Base-by-base conservation (phyloP, 2,888 invertebrate genomes). In the Mechanitis mazaeus region DNA sequence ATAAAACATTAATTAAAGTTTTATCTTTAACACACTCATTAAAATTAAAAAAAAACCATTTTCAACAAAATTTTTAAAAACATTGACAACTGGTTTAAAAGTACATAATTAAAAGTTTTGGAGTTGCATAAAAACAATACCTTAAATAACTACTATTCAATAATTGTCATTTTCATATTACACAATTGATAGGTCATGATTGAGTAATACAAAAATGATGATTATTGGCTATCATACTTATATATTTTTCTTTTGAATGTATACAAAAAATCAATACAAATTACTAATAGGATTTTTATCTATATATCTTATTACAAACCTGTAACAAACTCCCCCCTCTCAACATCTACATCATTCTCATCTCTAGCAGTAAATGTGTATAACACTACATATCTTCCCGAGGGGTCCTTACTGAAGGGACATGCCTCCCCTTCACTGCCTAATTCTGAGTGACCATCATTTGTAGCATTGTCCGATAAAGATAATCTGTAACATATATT, bases 311-410 rank as follows among this genome's bases (percentile, higher is more conserved):
- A 47, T 55, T 55, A 45, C 56, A 62, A 72, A 92, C 92, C 92
- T 63, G 97, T 97, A n/a, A 98, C 97, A 86, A 98, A 96, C 80
- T 98, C 98, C 0, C 98, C 98, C 56, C 97, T 91, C 75, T 97
- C 96, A 1, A 98, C 98, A 47, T 95, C 96, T 0, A 98, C 95
- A 81, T 98, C 98, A 76, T 98, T 97, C 79, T 98, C 98, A 78
- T 98, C 97, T 45, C 97, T 87, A 0, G 97, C 97, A 47, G 96
- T 95, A 80, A 98, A 98, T 0, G 97, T 96, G 84, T 97, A 98
- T 20, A 98, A 90, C 0, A 97, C 97, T 68, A 98, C 96, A 77
- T 96, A 98, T 54, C 97, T 92, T 1, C 97, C 97, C 0, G 95
- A 95, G 1, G 96, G 96, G 78, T 96, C 96, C 88, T 97, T 94